Evolutionary conservation across 1,140 invertebrate genomes (phyloP).

Genomic region (Drosophila ogumai): DNA sequence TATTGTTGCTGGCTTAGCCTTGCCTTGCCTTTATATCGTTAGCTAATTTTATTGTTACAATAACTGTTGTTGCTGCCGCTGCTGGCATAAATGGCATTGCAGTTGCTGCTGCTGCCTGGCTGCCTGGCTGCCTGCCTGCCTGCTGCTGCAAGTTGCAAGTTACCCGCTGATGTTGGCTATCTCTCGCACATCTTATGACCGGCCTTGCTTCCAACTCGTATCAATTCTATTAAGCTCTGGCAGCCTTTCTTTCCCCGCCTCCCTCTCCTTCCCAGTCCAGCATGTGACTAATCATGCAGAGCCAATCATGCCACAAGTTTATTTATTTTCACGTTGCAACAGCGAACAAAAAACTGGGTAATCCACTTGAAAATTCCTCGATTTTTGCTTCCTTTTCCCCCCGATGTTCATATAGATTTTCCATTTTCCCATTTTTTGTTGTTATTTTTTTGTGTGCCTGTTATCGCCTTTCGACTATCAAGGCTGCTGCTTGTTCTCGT

Average conservation of each 20-base stretch:
- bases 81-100: slow-evolving; percentile 70
- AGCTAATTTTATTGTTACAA: slow-evolving; percentile 83
- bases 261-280: slow-evolving; percentile 32
- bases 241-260: slow-evolving; percentile 38
- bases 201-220: slow-evolving; percentile 75
- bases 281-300: slow-evolving; percentile 82
- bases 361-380: slow-evolving; percentile 82
- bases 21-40: slow-evolving; percentile 75
- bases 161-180: slow-evolving; percentile 62
- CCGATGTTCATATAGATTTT: slow-evolving; percentile 39
- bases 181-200: slow-evolving; percentile 76
- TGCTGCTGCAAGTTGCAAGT: slow-evolving; percentile 23
- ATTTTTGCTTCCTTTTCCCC: slow-evolving; percentile 64
- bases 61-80: slow-evolving; percentile 75
- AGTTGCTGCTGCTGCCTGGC: slow-evolving; percentile 18
- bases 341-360: slow-evolving; percentile 71
- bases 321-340: slow-evolving; percentile 80
- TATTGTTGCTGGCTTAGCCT: slow-evolving; percentile 76
- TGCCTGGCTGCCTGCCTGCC: slow-evolving; percentile 15
- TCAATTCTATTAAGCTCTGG: slow-evolving; percentile 79
- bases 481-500: slow-evolving; percentile 78
- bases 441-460: slow-evolving; percentile 42
- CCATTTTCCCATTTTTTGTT: slow-evolving; percentile 38
- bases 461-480: slow-evolving; percentile 74
- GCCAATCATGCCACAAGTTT: slow-evolving; percentile 83